phyloP scores from a whole-genome alignment of 2,888 invertebrate genomes.

The Tenodera sinensis region DNA sequence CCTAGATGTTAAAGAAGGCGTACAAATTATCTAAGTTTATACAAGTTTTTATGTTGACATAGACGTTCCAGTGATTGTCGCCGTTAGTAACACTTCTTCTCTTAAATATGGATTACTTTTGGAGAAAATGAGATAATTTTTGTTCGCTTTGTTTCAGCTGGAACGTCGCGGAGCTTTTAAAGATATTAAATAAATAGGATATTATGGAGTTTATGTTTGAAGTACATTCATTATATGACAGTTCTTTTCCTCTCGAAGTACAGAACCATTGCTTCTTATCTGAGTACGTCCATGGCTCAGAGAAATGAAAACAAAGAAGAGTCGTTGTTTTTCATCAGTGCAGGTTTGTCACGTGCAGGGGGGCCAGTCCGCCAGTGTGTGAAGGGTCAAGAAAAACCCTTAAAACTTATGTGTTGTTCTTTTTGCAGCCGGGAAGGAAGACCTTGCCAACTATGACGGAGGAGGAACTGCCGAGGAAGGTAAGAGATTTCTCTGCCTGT shows the following conservation, averaged over 20 bases:
- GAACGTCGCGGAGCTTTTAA: too few relatives aligned
- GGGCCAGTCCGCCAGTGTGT: background rate
- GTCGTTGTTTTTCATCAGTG: background rate
- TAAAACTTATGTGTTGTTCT: background rate
- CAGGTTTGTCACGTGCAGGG: background rate
- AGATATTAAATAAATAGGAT: too few relatives aligned
- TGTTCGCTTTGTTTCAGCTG: too few relatives aligned
- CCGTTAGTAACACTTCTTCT: too few relatives aligned
- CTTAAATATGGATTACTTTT: too few relatives aligned
- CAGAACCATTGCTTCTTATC: background rate
- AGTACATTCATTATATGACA: too few relatives aligned
- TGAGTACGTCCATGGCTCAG: background rate
- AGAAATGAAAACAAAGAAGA: background rate
- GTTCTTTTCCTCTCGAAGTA: background rate
- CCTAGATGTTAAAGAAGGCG: too few relatives aligned
- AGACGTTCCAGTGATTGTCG: too few relatives aligned
- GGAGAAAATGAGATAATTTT: too few relatives aligned
- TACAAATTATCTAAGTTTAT: too few relatives aligned
- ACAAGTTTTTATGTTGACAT: too few relatives aligned
- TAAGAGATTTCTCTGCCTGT: constrained; percentile 36
- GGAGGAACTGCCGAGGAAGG: constrained; percentile 49
- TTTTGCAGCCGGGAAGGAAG: constrained; percentile 37
- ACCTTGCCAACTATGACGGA: constrained; percentile 37
- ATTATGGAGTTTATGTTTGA: too few relatives aligned
- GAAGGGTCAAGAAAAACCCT: background rate